Percentiles rank a stretch among this genome's conserved stretches.
These are phyloP conservation scores for Drosophila putrida DNA, from an alignment of 2,888 invertebrate genomes.

Conservation along the genomic window DNA sequence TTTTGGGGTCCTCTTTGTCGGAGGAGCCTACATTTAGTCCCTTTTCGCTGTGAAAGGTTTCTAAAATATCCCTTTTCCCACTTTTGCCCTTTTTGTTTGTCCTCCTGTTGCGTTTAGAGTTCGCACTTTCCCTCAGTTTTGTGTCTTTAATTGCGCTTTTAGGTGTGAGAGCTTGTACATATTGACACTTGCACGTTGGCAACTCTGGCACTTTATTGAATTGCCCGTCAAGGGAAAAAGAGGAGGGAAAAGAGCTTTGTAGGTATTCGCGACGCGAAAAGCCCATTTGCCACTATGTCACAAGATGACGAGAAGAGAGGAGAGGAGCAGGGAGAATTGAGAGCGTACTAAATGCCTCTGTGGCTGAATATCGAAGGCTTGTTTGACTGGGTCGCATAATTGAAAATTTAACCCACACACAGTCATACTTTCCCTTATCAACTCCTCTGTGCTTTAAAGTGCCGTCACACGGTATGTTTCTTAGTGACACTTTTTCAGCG, in stretches of 20 bases:
- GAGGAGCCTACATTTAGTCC: conserved; percentile 1
- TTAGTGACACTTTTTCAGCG: no score
- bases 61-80: neutral
- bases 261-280: conserved; percentile 29
- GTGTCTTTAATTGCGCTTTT: conserved; percentile 57
- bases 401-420: conserved; percentile 43
- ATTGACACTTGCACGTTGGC: conserved; percentile 41
- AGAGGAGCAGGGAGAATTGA: neutral
- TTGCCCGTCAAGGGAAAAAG: conserved; percentile 15
- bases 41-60: neutral
- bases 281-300: conserved; percentile 39
- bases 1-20: conserved; percentile 4
- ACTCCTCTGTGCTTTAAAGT: no score
- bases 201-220: conserved; percentile 44
- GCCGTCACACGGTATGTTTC: no score
- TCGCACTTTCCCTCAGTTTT: conserved; percentile 29
- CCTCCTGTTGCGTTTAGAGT: neutral
- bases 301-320: neutral
- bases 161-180: conserved; percentile 44
- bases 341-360: conserved; percentile 34
- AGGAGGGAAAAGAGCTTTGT: neutral
- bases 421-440: conserved; percentile 10
- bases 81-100: neutral
- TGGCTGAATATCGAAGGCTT: conserved; percentile 33
- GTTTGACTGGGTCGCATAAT: conserved; percentile 45